phyloP scores from a whole-genome alignment of 2,113 vertebrate genomes.

The Poeciliopsis occidentalis region DNA sequence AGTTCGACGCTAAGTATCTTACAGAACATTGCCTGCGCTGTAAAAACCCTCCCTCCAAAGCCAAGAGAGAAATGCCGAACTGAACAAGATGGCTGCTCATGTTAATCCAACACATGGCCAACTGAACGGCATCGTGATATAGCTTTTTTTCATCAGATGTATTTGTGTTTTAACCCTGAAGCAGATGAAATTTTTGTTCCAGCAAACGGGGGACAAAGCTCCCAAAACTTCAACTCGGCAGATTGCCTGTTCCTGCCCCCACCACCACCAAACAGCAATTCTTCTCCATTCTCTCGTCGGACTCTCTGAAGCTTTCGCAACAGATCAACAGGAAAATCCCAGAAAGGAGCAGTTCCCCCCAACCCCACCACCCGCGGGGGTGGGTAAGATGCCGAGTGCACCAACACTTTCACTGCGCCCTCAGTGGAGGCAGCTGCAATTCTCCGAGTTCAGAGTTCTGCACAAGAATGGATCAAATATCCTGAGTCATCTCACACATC shows the following conservation, averaged over 20 bases:
- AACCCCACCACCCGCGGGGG: too few species aligned
- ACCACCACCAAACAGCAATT: conserved; percentile 14
- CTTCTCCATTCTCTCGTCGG: conserved; percentile 26
- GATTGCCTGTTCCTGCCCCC: conserved; percentile 42
- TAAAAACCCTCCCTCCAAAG: too few species aligned
- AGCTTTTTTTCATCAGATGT: neutral
- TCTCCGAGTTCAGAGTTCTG: conserved; percentile 19
- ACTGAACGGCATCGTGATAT: too few species aligned
- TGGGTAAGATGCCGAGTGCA: conserved; percentile 41
- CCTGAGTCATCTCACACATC: conserved; percentile 12
- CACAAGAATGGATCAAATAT: conserved; percentile 7
- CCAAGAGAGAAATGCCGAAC: too few species aligned
- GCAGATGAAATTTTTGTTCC: conserved; percentile 17
- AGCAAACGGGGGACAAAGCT: neutral
- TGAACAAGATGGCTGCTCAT: too few species aligned
- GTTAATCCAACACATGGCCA: too few species aligned
- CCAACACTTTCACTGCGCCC: conserved; percentile 16
- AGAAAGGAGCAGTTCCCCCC: conserved; percentile 21
- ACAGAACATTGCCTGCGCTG: too few species aligned
- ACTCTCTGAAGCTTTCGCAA: conserved; percentile 49
- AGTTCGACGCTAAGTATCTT: too few species aligned
- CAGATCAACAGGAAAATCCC: conserved; percentile 44
- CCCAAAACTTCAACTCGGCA: conserved; percentile 29
- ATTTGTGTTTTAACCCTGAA: conserved; percentile 18
- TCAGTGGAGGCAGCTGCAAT: conserved; percentile 22